phyloP scores from a whole-genome alignment of 1,140 invertebrate genomes.

The Calephelis virginiensis region DNA sequence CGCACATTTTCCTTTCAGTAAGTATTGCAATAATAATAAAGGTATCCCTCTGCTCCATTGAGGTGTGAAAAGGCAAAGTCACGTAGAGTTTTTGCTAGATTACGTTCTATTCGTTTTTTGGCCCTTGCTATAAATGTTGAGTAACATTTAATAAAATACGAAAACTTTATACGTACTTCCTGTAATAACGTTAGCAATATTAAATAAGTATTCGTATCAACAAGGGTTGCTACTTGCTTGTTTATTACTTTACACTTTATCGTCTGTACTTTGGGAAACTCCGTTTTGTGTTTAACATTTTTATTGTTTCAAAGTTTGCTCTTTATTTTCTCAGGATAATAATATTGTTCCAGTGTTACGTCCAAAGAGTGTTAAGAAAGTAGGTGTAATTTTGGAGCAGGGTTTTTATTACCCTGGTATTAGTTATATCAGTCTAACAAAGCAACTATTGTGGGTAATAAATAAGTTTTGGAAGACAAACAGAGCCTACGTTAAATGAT shows the following conservation, averaged over 20 bases:
- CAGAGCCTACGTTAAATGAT: too few species aligned
- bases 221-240: neutral
- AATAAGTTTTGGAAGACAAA: too few species aligned
- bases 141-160: neutral
- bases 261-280: neutral
- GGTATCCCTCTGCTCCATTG: conserved; percentile 4
- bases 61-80: conserved; percentile 11
- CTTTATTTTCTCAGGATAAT: neutral
- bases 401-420: too few species aligned
- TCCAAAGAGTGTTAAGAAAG: too few species aligned
- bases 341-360: too few species aligned
- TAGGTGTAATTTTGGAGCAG: too few species aligned
- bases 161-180: neutral
- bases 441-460: too few species aligned
- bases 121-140: neutral
- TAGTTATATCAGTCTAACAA: too few species aligned
- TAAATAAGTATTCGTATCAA: neutral
- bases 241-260: conserved; percentile 6
- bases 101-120: conserved; percentile 6
- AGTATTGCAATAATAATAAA: conserved; percentile 6
- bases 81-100: conserved; percentile 13
- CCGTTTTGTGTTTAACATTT: neutral
- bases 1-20: neutral
- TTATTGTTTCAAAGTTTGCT: neutral
- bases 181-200: neutral